Evolutionary conservation across 1,140 invertebrate genomes (phyloP).

Genomic region (Solenopsis invicta): DNA sequence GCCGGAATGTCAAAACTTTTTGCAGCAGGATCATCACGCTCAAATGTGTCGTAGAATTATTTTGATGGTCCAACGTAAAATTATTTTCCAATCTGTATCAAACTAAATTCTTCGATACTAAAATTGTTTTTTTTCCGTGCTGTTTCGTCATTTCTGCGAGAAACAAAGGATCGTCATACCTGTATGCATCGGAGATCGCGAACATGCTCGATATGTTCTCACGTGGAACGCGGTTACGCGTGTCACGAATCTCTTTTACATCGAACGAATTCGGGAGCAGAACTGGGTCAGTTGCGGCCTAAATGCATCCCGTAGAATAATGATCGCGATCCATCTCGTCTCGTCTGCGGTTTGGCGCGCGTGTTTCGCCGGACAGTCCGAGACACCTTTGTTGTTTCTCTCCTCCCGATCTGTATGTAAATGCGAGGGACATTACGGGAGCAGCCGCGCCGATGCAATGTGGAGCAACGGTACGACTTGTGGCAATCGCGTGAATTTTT

Average conservation of each 20-base stretch:
- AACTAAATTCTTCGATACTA: too few relatives aligned
- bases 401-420: not conserved
- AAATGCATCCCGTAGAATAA: conserved; percentile 45
- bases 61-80: too few relatives aligned
- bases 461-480: conserved; percentile 16
- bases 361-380: conserved; percentile 53
- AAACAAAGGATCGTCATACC: not conserved
- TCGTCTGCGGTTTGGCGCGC: conserved; percentile 80
- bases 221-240: conserved; percentile 33
- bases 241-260: conserved; percentile 69
- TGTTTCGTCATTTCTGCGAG: not conserved
- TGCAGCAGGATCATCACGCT: too few relatives aligned
- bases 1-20: too few relatives aligned
- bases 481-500: conserved; percentile 24
- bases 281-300: conserved; percentile 74
- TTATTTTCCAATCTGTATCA: too few relatives aligned
- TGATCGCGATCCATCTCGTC: conserved; percentile 50
- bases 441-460: not conserved
- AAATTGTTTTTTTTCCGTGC: too few relatives aligned
- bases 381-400: conserved; percentile 6
- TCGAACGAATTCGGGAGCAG: conserved; percentile 53
- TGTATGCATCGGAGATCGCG: not conserved
- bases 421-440: not conserved
- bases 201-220: conserved; percentile 27
- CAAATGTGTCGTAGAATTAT: too few relatives aligned